Evolutionary conservation across 2,113 vertebrate genomes (phyloP).

Genomic region (Sylvietta virens): DNA sequence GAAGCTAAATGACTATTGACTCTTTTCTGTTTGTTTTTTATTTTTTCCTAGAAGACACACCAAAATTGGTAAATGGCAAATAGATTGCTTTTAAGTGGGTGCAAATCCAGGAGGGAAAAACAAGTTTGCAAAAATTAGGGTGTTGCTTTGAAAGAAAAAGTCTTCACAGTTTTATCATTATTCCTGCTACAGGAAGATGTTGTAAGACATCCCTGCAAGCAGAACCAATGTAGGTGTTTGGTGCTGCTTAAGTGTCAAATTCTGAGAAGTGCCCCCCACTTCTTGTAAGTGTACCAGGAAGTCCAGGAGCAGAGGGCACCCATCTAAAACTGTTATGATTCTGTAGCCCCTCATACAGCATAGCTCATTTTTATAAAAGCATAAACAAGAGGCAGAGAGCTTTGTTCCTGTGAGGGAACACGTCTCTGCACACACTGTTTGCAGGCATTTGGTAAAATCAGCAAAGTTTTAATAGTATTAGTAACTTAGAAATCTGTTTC

Average conservation of each 20-base stretch:
- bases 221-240: neutral
- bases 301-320: neutral
- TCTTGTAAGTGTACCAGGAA: slow-evolving; percentile 42
- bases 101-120: neutral
- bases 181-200: neutral
- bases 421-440: neutral
- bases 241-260: neutral
- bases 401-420: rapidly evolving
- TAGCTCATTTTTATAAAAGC: neutral
- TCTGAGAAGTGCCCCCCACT: slow-evolving; percentile 31
- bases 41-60: neutral
- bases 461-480: neutral
- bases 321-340: neutral
- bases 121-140: neutral
- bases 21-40: neutral
- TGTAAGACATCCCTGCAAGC: neutral
- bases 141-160: neutral
- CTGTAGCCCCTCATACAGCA: neutral
- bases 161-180: neutral
- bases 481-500: neutral
- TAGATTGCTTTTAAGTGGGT: neutral
- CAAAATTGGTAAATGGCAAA: neutral
- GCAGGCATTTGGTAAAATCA: neutral
- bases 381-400: neutral
- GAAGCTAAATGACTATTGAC: neutral